These are phyloP conservation scores for Excalfactoria chinensis DNA, from an alignment of 2,113 vertebrate genomes.

Conservation along the genomic window DNA sequence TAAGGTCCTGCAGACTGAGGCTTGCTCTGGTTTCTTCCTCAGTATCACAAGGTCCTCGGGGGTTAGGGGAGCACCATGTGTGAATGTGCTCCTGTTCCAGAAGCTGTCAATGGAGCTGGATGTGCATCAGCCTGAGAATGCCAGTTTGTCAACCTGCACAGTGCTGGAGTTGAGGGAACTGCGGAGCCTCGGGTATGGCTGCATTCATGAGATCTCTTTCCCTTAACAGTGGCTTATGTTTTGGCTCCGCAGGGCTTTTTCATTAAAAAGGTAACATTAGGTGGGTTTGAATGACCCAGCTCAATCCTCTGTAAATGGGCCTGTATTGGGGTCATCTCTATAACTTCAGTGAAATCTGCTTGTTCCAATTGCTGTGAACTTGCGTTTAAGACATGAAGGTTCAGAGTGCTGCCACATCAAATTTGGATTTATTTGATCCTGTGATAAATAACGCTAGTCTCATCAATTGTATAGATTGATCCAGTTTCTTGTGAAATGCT, in stretches of 20 bases:
- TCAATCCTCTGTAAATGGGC: neutral
- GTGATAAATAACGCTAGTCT: neutral
- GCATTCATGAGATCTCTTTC: neutral
- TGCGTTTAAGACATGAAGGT: neutral
- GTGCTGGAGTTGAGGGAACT: neutral
- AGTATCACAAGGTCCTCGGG: neutral
- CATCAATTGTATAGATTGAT: neutral
- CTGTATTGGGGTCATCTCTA: neutral
- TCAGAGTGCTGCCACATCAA: neutral
- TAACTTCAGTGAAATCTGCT: neutral
- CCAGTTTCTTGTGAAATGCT: neutral
- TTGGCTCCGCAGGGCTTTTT: neutral
- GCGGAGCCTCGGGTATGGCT: neutral
- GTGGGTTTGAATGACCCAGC: neutral
- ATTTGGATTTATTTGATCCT: neutral
- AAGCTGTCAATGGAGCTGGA: neutral
- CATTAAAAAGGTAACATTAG: neutral
- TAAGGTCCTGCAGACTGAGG: neutral
- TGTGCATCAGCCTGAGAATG: neutral
- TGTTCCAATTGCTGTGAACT: neutral
- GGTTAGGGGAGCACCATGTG: too few relatives aligned
- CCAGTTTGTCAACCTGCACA: fast-evolving
- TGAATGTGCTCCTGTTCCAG: neutral
- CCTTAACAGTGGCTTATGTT: neutral
- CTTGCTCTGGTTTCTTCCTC: neutral